A percentile compares a stretch with the other conserved stretches of the same genome.
Conservation (phyloP, 1,140 invertebrate genomes). For the Mya arenaria region DNA sequence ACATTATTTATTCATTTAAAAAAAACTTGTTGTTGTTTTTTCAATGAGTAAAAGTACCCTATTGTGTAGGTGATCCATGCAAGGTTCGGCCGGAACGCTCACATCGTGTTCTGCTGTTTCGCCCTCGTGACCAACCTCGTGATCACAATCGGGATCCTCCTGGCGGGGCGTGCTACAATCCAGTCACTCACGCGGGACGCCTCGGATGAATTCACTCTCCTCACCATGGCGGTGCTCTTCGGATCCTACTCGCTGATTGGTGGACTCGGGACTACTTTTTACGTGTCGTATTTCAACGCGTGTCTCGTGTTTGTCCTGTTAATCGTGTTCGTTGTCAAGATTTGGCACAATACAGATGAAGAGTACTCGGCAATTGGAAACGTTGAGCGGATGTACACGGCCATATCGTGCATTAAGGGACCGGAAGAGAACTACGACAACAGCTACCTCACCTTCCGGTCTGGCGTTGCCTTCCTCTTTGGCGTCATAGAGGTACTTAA, state of each 20-base stretch:
- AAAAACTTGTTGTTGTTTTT: too few relatives aligned
- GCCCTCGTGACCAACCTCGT: conserved; percentile 81
- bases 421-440: conserved; percentile 75
- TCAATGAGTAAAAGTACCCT: too few relatives aligned
- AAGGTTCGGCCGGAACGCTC: conserved; percentile 78
- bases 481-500: conserved; percentile 79
- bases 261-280: conserved; percentile 80
- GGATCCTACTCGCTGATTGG: conserved; percentile 80
- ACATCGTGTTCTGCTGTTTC: conserved; percentile 79
- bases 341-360: conserved; percentile 68
- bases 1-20: too few relatives aligned
- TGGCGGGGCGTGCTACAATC: conserved; percentile 72
- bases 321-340: conserved; percentile 74
- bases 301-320: conserved; percentile 78
- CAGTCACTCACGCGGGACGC: conserved; percentile 71
- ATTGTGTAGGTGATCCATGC: conserved; percentile 75
- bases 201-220: conserved; percentile 69
- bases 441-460: conserved; percentile 77
- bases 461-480: conserved; percentile 76
- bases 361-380: conserved; percentile 63
- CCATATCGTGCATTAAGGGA: conserved; percentile 69
- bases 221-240: conserved; percentile 72
- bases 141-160: conserved; percentile 79
- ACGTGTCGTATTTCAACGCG: conserved; percentile 81
- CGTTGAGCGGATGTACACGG: conserved; percentile 67